Evolutionary conservation across 2,888 invertebrate genomes (phyloP), one percentile per base, ranked within the genome.

Genomic region (Polia nebulosa): DNA sequence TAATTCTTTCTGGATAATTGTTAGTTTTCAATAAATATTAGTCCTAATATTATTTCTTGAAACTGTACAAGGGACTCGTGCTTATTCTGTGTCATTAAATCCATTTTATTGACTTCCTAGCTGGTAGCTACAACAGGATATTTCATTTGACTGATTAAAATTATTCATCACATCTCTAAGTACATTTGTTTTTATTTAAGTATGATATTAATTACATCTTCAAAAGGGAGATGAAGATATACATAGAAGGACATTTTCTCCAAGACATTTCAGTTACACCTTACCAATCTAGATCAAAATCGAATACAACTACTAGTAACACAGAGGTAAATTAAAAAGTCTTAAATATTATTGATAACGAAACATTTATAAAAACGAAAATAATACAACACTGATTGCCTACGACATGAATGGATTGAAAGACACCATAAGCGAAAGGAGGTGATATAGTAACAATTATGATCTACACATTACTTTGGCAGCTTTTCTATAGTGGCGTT

Each of bases 401-500:
- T 79, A 68, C 41, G 9, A 73, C 32, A 47, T 57, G 53, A 66
- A 84, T 84, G 84, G 77, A 82, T 84, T 84, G 61, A 78, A 82
- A 77, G 77, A 72, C 82, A 79, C 78, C 44, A 62, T 60, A 81
- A 72, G 73, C 63, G n/a, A 32, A 45, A 45, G 27, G 62, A 66
- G 55, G 58, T 72, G 77, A 77, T 56, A 44, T 49, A 60, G 61
- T 62, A 80, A 76, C 61, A 51, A 66, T 80, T 76, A 44, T 44
- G 49, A 71, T 62, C 44, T 72, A 65, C 60, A 72, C 65, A 72
- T 80, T 96, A 97, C 93, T 97, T 97, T 73, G 97, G 96, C n/a
- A n/a, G n/a, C 84, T 96, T 97, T 84, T 98, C 98, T 88, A 99
- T 97, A 6, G 97, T 97, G 13, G 98, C 98, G 81, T 97, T 97